phyloP scores from a whole-genome alignment of 2,113 vertebrate genomes.

The Hippolais icterina region DNA sequence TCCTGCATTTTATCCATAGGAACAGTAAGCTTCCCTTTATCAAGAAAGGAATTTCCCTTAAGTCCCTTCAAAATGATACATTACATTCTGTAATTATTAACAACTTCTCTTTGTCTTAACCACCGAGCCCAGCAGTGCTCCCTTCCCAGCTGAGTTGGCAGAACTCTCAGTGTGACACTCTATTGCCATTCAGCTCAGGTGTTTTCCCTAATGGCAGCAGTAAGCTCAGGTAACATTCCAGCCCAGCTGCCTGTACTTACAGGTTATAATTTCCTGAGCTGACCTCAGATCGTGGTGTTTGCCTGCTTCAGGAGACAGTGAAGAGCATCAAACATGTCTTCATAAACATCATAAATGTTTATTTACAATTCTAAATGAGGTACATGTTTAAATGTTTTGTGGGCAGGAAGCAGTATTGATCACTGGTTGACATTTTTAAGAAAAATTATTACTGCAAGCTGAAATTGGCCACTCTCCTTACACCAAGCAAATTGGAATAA shows the following conservation, averaged over 20 bases:
- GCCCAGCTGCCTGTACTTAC: neutral
- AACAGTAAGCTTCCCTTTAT: neutral
- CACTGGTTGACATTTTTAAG: neutral
- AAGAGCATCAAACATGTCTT: neutral
- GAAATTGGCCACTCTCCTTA: neutral
- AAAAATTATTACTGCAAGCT: neutral
- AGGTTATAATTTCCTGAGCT: neutral
- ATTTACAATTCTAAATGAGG: slow-evolving; percentile 6
- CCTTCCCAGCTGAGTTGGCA: neutral
- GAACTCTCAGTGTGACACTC: neutral
- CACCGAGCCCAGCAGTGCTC: neutral
- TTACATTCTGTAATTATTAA: neutral
- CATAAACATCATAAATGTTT: neutral
- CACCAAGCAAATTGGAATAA: neutral
- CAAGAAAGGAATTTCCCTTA: neutral
- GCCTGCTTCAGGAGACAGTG: neutral
- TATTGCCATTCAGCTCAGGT: neutral
- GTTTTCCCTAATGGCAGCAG: neutral
- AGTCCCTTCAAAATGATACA: neutral
- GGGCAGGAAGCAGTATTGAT: neutral
- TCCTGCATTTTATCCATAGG: neutral
- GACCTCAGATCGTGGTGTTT: neutral
- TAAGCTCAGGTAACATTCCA: neutral
- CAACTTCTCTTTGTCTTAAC: neutral
- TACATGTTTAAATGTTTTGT: neutral